Evolutionary conservation across 2,797 vertebrate species (phyloP).

Genomic region (Momotus momota): DNA sequence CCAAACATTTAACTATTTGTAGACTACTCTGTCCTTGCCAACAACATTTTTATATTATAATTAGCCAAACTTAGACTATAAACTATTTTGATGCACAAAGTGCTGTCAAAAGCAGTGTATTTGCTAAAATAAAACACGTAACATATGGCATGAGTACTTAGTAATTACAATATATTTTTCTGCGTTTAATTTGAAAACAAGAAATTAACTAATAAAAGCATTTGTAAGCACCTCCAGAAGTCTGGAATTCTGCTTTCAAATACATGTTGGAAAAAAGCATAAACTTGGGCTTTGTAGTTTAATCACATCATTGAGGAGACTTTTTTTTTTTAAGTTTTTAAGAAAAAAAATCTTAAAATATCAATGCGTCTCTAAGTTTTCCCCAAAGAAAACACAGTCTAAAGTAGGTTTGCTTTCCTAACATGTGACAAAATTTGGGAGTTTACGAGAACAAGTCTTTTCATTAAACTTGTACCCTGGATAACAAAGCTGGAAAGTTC

Average conservation of each 20-base stretch:
- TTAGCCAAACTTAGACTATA: neutral
- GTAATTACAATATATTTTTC: neutral
- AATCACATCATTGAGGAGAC: neutral
- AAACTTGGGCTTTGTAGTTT: neutral
- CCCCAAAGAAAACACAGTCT: neutral
- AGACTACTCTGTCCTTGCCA: neutral
- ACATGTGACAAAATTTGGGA: accelerated
- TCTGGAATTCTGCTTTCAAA: neutral
- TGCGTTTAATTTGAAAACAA: neutral
- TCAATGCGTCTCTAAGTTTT: neutral
- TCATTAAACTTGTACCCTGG: neutral
- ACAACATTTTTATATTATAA: neutral
- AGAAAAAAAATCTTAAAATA: neutral
- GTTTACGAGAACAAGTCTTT: neutral
- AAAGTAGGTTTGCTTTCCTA: neutral
- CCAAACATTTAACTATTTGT: neutral
- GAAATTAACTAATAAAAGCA: neutral
- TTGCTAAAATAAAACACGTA: neutral
- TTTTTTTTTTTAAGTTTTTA: neutral
- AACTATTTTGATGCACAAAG: neutral
- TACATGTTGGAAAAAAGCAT: neutral
- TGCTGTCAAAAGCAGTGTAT: neutral
- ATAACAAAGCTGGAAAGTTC: neutral
- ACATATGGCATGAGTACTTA: neutral
- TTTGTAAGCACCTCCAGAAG: neutral